Base-by-base conservation (phyloP, 1,140 invertebrate genomes). In the Drosophila grimshawi region DNA sequence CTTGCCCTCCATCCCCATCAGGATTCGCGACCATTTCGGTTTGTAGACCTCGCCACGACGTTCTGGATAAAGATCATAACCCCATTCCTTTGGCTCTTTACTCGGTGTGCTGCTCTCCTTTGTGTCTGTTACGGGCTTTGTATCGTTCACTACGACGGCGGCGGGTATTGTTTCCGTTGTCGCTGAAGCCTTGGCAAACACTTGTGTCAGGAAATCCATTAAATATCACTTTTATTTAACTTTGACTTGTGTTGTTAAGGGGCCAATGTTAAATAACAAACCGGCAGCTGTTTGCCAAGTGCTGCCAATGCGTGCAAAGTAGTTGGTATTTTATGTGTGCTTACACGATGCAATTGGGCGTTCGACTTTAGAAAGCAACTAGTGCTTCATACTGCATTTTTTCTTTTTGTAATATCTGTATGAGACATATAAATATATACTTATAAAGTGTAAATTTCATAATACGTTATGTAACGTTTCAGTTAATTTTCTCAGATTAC, bases 61-160 rank as follows among this genome's bases (percentile, higher is more conserved):
- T 92, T 98, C 96, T 5, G 97, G 97, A 92, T 97, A 98, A 39
- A 98, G 94, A 93, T 97, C 96, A 90, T 96, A 97, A 63, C 96
- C 96, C 94, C 95, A 95, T 76, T 92, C 85, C 76, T 92, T 92
- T 7, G 75, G 49, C 3, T 67, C 64, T 19, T 69, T 67, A 10
- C 29, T 53, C 10, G 59, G 37, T 4, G 48, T 5, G 30, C 45
- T 56, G 19, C 11, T 32, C 11, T 3, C 43, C 35, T 52, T 19
- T 4, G 66, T n/a, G 35, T 86, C 75, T 6, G 67, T 41, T 27
- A 68, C 33, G 6, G 67, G 6, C 32, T 72, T 48, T 8, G 61
- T 33, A 33, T 62, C 71, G 10, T 51, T 11, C 11, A 49, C 19
- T 2, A 45, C 19, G 7, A 30, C 35, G n/a, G 41, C 46, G 11